Evolutionary conservation across 2,888 invertebrate genomes (phyloP).

Genomic region (Drosophila heteroneura): DNA sequence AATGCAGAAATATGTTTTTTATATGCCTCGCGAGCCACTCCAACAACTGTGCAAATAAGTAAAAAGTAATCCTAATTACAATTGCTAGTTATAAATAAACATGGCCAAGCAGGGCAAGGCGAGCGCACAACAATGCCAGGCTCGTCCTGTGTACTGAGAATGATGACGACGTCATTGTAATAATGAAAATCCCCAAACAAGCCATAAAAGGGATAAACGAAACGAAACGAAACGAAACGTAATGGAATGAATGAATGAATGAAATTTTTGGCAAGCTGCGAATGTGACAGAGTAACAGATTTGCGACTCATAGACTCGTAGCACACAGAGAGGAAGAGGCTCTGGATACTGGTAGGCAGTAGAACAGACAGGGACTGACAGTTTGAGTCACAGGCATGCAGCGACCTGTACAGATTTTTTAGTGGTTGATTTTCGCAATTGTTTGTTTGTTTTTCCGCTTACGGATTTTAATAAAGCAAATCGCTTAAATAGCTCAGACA

Average conservation of each 20-base stretch:
- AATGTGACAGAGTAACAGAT: conserved; percentile 69
- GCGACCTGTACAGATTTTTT: conserved; percentile 45
- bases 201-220: conserved; percentile 79
- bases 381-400: conserved; percentile 40
- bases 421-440: conserved; percentile 43
- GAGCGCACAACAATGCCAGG: conserved; percentile 25
- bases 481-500: conserved; percentile 73
- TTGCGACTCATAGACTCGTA: conserved; percentile 19
- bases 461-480: conserved; percentile 69
- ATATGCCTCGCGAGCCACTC: conserved; percentile 56
- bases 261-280: conserved; percentile 64
- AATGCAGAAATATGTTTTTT: conserved; percentile 75
- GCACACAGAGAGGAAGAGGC: neutral
- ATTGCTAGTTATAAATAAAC: conserved; percentile 80
- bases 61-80: conserved; percentile 81
- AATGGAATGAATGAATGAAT: conserved; percentile 55
- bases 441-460: conserved; percentile 54
- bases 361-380: conserved; percentile 23
- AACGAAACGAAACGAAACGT: conserved; percentile 59
- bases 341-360: conserved; percentile 19
- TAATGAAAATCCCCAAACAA: conserved; percentile 80
- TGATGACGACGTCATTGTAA: conserved; percentile 65
- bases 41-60: conserved; percentile 77
- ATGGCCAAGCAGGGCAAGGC: conserved; percentile 55
- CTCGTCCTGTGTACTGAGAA: conserved; percentile 18